These are phyloP conservation scores for Embiotoca jacksoni DNA, from an alignment of 2,113 vertebrate genomes.

Conservation along the genomic window DNA sequence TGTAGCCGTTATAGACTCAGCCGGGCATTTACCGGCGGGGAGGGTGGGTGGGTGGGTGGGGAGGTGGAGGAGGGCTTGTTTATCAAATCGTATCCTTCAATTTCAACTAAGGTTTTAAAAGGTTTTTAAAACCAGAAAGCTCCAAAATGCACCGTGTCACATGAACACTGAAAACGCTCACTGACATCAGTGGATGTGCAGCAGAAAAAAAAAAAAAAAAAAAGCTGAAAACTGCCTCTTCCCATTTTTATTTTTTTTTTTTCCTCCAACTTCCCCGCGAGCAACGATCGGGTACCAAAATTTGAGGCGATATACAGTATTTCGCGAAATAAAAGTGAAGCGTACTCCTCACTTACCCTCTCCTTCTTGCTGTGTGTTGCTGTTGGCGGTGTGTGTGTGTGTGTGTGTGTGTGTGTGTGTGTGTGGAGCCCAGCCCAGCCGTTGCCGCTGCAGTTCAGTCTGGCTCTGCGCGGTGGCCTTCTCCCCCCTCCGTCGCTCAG, in stretches of 20 bases:
- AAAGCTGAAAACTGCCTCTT: conserved; percentile 32
- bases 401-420: conserved; percentile 16
- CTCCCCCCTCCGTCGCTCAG: conserved; percentile 68
- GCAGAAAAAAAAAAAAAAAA: not conserved
- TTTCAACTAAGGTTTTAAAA: not conserved
- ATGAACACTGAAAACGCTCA: conserved; percentile 8
- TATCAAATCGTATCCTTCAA: no score
- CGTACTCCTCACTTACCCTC: conserved; percentile 56
- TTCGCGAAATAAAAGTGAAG: conserved; percentile 12
- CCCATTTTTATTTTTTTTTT: not conserved
- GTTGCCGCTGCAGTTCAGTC: conserved; percentile 54
- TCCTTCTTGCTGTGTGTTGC: conserved; percentile 22
- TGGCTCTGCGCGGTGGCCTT: conserved; percentile 58
- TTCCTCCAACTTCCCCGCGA: conserved; percentile 46
- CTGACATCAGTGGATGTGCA: conserved; percentile 36
- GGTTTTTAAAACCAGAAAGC: not conserved
- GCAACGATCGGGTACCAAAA: conserved; percentile 2
- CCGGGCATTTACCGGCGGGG: no score
- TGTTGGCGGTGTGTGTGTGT: conserved; percentile 25
- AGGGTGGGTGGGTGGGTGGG: no score
- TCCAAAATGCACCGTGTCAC: not conserved
- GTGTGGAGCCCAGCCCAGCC: conserved; percentile 61
- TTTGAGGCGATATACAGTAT: not conserved
- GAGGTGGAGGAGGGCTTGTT: no score
- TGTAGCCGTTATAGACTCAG: conserved; percentile 21